Base-by-base conservation (phyloP, 2,888 invertebrate species). In the Aromia moschata region DNA sequence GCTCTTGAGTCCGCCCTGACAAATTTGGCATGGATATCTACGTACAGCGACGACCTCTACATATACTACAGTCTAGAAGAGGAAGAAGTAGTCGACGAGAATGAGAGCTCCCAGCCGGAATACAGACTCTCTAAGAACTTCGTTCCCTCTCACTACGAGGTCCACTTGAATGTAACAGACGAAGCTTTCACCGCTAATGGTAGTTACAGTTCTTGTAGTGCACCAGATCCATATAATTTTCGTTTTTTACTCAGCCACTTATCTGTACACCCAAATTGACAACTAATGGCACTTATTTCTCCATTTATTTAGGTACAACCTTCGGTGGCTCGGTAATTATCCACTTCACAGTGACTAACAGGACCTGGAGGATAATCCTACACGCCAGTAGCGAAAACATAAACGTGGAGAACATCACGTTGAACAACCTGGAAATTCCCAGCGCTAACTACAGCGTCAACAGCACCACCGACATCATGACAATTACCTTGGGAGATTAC, bases 381-480 rank as follows among this genome's bases (percentile, higher is more conserved):
- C 52, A 52, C 31, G 16, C 52, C 31, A 52, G 52, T 17, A 18
- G 37, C 2, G 17, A 31, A 2, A 41, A 52, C 2, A 30, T 52
- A 12, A 17, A 9, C 0, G 20, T 52, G 18, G 16, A 52, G 12
- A 52, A 43, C 41, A 56, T 60, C 41, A 37, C 46, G 36, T 18
- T 56, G 52, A 53, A 56, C 47, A 43, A 53, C 47, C 36, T 2
- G 38, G 20, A 51, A 9, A 44, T 45, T 20, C 52, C 20, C 12
- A 41, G 56, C n/a, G 37, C 31, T 14, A 36, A 43, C 25, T 56
- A 56, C 41, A 52, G 51, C 25, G 47, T 62, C 1, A 56, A 68
- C 47, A 47, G 46, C 11, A 58, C 44, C 10, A 65, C 62, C 1
- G 61, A 67, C 41, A 65, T 67, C 7, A 36, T 65, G 7, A 62